Conservation (phyloP, 2,888 invertebrate species). For the Unio delphinus region DNA sequence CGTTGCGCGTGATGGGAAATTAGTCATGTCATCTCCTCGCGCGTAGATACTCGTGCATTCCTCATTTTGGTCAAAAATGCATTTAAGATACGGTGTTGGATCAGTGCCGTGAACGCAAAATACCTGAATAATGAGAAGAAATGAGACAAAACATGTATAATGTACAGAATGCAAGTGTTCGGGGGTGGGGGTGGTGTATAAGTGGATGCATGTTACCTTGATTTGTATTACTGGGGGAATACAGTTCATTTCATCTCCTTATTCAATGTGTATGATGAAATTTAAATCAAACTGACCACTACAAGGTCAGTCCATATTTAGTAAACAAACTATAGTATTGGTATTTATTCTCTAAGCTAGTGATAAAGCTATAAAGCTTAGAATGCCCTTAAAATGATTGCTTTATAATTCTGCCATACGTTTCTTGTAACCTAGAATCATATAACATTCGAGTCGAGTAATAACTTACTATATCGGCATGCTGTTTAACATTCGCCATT, state of each 20-base stretch:
- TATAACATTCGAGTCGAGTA: not conserved
- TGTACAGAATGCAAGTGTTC: not conserved
- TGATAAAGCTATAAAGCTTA: no score
- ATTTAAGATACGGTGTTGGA: slow-evolving; percentile 55
- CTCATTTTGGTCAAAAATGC: slow-evolving; percentile 48
- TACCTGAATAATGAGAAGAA: slow-evolving; percentile 39
- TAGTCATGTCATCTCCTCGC: slow-evolving; percentile 65
- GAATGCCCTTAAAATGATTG: no score
- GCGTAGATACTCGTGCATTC: slow-evolving; percentile 52
- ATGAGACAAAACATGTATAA: not conserved
- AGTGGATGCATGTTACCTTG: not conserved
- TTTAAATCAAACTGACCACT: no score
- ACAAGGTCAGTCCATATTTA: no score
- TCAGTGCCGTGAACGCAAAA: slow-evolving; percentile 62
- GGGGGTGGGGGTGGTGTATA: not conserved
- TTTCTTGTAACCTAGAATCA: no score
- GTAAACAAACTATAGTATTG: no score
- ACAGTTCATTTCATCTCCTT: no score
- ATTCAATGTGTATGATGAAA: no score
- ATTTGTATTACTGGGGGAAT: not conserved
- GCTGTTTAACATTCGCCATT: slow-evolving; percentile 62
- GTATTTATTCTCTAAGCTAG: no score
- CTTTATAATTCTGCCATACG: no score
- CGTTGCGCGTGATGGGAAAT: slow-evolving; percentile 59
- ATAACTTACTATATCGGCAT: slow-evolving; percentile 55